Evolutionary conservation across 2,888 invertebrate species (phyloP).

Genomic region (Furcula furcula): DNA sequence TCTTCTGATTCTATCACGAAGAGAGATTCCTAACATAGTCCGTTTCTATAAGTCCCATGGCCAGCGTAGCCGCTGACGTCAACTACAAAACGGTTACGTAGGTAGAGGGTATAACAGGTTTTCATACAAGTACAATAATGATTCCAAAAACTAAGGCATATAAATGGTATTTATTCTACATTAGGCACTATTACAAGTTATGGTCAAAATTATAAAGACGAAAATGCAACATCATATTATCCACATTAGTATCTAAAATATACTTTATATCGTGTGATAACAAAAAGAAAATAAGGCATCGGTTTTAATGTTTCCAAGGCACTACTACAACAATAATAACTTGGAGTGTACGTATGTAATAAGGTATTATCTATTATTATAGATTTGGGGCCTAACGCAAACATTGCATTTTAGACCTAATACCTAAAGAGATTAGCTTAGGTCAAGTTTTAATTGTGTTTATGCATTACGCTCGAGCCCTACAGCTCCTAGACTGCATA

Average conservation of each 20-base stretch:
- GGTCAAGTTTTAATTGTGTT: too few relatives aligned
- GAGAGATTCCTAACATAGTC: too few relatives aligned
- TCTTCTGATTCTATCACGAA: too few relatives aligned
- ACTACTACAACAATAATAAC: conserved; percentile 19
- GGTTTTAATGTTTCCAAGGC: conserved; percentile 29
- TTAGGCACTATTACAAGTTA: conserved; percentile 42
- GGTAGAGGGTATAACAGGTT: too few relatives aligned
- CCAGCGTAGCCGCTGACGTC: too few relatives aligned
- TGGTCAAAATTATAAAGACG: conserved; percentile 20
- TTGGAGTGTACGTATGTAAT: conserved; percentile 15
- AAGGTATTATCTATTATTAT: conserved; percentile 16
- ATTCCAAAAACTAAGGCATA: conserved; percentile 39
- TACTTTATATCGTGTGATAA: conserved; percentile 25
- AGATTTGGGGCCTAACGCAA: too few relatives aligned
- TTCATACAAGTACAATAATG: conserved; percentile 5
- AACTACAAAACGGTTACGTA: too few relatives aligned
- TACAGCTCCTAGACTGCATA: too few relatives aligned
- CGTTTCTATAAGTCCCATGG: too few relatives aligned
- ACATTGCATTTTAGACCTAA: too few relatives aligned
- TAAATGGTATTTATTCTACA: conserved; percentile 35
- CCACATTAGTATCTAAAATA: conserved; percentile 25
- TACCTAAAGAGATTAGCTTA: too few relatives aligned
- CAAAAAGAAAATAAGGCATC: conserved; percentile 35
- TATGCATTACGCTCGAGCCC: too few relatives aligned
- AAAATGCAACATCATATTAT: conserved; percentile 36